Conservation (phyloP, 2,797 vertebrate genomes). For the Loriculus beryllinus region DNA sequence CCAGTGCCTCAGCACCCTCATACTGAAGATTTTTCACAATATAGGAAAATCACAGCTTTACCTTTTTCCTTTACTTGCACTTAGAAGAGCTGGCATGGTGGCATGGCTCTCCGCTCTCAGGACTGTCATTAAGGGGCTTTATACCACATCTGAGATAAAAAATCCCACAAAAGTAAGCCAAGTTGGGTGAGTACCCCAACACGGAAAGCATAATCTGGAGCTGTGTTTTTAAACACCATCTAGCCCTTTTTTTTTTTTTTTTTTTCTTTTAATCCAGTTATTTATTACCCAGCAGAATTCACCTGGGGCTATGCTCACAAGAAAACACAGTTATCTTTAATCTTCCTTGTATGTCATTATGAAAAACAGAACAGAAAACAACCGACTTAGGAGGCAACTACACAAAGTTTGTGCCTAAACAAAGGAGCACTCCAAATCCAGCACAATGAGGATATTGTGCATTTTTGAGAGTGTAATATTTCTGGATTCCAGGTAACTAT, state of each 20-base stretch:
- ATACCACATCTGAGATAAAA: background rate
- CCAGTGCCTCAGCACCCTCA: background rate
- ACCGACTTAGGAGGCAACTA: background rate
- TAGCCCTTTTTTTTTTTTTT: background rate
- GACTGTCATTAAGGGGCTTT: background rate
- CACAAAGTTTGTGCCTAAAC: background rate
- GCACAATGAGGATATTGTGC: background rate
- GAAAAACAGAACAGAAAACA: constrained; percentile 1
- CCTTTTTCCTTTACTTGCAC: background rate
- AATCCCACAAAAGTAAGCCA: background rate
- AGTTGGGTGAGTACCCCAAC: background rate
- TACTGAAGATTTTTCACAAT: background rate
- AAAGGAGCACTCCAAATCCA: background rate
- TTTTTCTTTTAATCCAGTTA: background rate
- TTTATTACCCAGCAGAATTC: constrained; percentile 30
- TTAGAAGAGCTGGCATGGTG: background rate
- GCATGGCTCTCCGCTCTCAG: background rate
- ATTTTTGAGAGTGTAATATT: background rate
- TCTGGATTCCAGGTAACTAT: background rate
- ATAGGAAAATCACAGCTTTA: background rate
- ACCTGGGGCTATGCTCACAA: background rate
- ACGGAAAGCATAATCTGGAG: background rate
- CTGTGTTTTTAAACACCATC: background rate
- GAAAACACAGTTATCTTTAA: constrained; percentile 48
- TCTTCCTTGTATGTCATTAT: constrained; percentile 11